Evolutionary conservation across 2,113 vertebrate genomes (phyloP), one percentile per base, ranked within the genome.

Genomic region (Colistium nudipinnis): DNA sequence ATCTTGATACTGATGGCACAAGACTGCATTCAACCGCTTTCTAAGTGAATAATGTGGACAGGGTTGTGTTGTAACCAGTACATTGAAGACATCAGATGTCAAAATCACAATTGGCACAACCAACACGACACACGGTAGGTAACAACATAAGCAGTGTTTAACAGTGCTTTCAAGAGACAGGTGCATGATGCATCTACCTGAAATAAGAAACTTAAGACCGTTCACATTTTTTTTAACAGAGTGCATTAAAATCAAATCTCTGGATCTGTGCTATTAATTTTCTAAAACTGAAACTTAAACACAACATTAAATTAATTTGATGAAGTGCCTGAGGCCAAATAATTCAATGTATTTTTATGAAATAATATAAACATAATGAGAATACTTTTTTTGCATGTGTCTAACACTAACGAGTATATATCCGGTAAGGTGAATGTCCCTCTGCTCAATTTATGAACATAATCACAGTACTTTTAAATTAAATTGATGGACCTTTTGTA

Each of bases 161-260:
- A 41, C 27, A 31, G 53, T 33, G 24, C 5, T 4, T 19, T 22
- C 19, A 33, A 44, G 49, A 24, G 45, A 62, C 25, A 36, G 30
- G 43, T 27, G 14, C 35, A 57, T 11, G 12, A 55, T 60, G 28
- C 39, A 31, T 70, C 27, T 17, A 66, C 20, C 22, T 31, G 17
- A 38, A 64, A 52, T 22, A 53, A 6, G 1, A 62, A 41, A 27
- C 20, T 69, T 81, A 77, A 73, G 64, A 76, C 55, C 2, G 1
- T 48, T 57, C 49, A 69, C 36, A 41, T 61, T 55, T 73, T 56
- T 17, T 54, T 47, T 16, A 16, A 17, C 38, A 24, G 27, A 51
- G 13, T 31, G 17, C 71, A 51, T 7, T n/a, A 12, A 30, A 53
- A 13, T 47, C n/a, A 3, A 24, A 24, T 39, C n/a, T n/a, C n/a